A percentile compares a stretch with the other conserved stretches of the same genome.
Conservation (phyloP, 2,888 invertebrate species). For the Tanypteryx hageni region DNA sequence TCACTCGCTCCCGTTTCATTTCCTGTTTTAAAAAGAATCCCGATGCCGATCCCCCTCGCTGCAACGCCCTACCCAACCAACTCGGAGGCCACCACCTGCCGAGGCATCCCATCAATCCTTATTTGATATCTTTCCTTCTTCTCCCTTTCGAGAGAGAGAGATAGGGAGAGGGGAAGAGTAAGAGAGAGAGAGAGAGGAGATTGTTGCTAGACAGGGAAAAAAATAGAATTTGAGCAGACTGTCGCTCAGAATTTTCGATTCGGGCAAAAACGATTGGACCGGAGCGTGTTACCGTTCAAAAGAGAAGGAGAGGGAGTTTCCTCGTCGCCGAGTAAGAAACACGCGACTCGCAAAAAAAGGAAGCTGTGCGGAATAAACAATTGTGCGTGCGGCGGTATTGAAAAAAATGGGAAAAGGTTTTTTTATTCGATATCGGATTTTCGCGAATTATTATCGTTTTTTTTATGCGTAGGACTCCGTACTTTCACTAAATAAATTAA, state of each 20-base stretch:
- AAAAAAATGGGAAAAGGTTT: no score
- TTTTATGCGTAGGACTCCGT: no score
- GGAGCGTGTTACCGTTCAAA: not conserved
- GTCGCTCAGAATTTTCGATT: not conserved
- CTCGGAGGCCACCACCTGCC: not conserved
- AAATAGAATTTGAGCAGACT: not conserved
- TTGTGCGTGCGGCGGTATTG: not conserved
- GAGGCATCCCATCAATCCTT: slow-evolving; percentile 24
- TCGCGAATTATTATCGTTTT: no score
- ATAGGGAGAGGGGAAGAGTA: not conserved
- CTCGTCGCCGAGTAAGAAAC: not conserved
- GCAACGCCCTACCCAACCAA: not conserved
- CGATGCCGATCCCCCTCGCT: not conserved
- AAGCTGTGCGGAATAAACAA: not conserved
- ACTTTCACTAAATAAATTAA: no score
- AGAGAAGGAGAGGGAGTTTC: not conserved
- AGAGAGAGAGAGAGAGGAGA: no score
- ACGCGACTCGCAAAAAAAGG: not conserved
- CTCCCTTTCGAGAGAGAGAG: not conserved
- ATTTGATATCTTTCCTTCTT: not conserved
- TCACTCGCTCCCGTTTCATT: slow-evolving; percentile 22
- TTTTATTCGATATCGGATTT: no score
- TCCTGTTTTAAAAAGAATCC: not conserved
- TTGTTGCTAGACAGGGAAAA: no score
- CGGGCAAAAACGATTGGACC: not conserved